These are phyloP conservation scores for Melanostoma scalare DNA, from an alignment of 2,888 invertebrate genomes.

Conservation along the genomic window DNA sequence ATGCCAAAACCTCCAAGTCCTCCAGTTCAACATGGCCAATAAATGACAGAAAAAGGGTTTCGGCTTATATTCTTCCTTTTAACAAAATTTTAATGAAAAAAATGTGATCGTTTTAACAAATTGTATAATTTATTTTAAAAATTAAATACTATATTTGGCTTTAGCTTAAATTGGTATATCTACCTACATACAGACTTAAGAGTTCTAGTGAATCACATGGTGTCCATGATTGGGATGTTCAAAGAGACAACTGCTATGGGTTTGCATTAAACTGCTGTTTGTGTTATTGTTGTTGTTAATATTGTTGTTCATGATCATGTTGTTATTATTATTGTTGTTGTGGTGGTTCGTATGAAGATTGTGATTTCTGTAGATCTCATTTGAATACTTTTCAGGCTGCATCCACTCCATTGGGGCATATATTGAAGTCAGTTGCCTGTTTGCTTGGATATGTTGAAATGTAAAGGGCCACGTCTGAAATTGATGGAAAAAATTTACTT, in stretches of 20 bases:
- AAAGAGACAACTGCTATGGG: constrained; percentile 56
- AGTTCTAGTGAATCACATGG: constrained; percentile 53
- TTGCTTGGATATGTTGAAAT: constrained; percentile 84
- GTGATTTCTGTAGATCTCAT: constrained; percentile 60
- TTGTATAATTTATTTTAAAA: constrained; percentile 57
- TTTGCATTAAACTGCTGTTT: constrained; percentile 30
- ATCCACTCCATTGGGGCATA: constrained; percentile 62
- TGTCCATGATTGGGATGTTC: constrained; percentile 52
- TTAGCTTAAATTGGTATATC: constrained; percentile 6
- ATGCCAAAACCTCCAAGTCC: constrained; percentile 15
- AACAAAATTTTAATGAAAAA: no score
- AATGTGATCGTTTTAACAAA: no score
- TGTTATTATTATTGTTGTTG: constrained; percentile 52
- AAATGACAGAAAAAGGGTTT: no score
- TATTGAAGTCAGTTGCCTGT: constrained; percentile 50
- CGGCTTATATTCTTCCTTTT: no score
- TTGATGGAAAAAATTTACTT: constrained; percentile 58
- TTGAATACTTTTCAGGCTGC: constrained; percentile 63
- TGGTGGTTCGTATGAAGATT: constrained; percentile 47
- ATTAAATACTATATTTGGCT: constrained; percentile 68
- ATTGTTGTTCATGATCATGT: constrained; percentile 29
- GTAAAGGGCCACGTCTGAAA: constrained; percentile 92
- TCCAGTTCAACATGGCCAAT: not conserved
- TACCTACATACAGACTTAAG: not conserved
- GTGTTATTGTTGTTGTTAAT: constrained; percentile 21